Evolutionary conservation across 1,140 invertebrate species (phyloP), one percentile per base, ranked within the genome.

Genomic region (Bradynema listronoti): DNA sequence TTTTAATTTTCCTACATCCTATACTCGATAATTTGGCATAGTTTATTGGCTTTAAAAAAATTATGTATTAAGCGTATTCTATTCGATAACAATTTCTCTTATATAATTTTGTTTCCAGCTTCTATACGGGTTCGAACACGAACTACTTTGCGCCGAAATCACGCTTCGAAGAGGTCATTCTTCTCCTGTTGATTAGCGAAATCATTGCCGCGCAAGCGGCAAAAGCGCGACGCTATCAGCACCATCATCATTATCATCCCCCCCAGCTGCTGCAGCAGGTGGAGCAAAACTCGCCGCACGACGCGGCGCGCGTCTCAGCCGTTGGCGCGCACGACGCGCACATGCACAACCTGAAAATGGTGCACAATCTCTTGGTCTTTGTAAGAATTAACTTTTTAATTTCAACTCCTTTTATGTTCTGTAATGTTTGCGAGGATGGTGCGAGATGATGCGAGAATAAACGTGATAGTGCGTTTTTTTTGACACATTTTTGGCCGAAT

Each of bases 171-270:
- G 63, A 66, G 49, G 49, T 70, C 16, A 53, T 66, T 43, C 29
- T 66, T n/a, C 24, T 66, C n/a, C 39, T 66, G 19, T 34, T 66
- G 25, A 66, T 66, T 29, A 69, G 65, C 45, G 63, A 66, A 63
- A 19, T 69, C 22, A 46, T 66, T 1, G 63, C 63, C 7, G 66
- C 65, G 9, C 57, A 55, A 32, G 32, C 41, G 14, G 34, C 58
- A 9, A 41, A 24, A 32, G 11, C 19, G 2, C 52, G 27, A 19
- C 27, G 57, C 6, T 9, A 5, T 34, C 45, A 69, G n/a, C 46
- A 41, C n/a, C 16, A 47, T 9, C 25, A 53, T 24, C 32, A 22
- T 11, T 30, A 43, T 3, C 52, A 24, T 25, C 27, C 42, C 6
- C 9, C 7, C 36, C 45, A 69, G n/a, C 46, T 34, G 16, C 16